phyloP scores from a whole-genome alignment of 2,113 vertebrate genomes.

The Haplochromis vanheusdeni region DNA sequence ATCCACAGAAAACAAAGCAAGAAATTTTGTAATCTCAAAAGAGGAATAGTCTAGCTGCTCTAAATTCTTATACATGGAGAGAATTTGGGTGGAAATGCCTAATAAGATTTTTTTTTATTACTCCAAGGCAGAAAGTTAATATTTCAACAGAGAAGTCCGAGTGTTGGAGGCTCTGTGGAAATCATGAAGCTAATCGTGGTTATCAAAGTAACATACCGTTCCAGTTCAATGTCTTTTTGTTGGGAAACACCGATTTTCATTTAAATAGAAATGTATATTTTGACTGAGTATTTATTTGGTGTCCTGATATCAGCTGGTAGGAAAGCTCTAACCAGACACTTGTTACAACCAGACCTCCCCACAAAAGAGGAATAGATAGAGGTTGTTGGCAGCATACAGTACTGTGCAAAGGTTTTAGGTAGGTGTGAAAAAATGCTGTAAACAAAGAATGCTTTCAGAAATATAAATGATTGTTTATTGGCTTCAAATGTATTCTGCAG shows the following conservation, averaged over 20 bases:
- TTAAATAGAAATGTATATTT: not conserved
- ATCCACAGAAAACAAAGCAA: not conserved
- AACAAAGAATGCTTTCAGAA: not conserved
- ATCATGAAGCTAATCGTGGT: not conserved
- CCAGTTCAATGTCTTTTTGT: not conserved
- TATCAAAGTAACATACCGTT: not conserved
- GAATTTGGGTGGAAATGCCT: not conserved
- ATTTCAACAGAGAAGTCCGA: accelerated
- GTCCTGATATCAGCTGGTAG: not conserved
- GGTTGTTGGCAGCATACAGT: not conserved
- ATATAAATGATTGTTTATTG: accelerated
- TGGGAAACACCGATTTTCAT: not conserved
- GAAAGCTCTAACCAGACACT: not conserved
- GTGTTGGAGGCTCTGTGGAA: not conserved
- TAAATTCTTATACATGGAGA: not conserved
- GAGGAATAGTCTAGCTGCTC: not conserved
- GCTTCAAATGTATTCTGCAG: not conserved
- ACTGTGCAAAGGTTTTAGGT: not conserved
- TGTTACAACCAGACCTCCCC: not conserved
- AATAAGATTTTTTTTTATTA: not conserved
- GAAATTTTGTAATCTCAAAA: not conserved
- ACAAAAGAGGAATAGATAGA: not conserved
- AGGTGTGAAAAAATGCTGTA: not conserved
- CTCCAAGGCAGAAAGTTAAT: not conserved
- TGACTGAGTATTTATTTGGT: not conserved